These are phyloP conservation scores for Meganola albula DNA, from an alignment of 2,888 invertebrate species.

Conservation along the genomic window DNA sequence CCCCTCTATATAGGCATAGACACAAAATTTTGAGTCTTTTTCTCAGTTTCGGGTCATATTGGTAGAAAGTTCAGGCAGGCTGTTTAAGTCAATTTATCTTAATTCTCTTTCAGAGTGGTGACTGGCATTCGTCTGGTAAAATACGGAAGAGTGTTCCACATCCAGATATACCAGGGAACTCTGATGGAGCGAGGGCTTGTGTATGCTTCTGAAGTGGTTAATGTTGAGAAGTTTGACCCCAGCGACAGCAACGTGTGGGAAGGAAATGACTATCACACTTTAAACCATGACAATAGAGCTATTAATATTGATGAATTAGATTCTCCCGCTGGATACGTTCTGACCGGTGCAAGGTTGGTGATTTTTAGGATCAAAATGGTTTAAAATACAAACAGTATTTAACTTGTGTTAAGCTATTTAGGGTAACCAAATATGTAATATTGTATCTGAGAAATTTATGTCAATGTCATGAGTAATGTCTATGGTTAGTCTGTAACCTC, in stretches of 20 bases:
- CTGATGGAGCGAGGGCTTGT: slow-evolving; percentile 82
- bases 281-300: slow-evolving; percentile 85
- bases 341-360: slow-evolving; percentile 85
- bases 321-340: slow-evolving; percentile 81
- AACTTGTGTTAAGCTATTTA: background rate
- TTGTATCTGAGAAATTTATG: too few species aligned
- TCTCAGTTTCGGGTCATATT: slow-evolving; percentile 3
- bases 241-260: slow-evolving; percentile 50
- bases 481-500: too few species aligned
- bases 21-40: too few species aligned
- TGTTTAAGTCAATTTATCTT: too few species aligned
- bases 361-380: background rate
- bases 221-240: slow-evolving; percentile 82
- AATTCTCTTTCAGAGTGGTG: slow-evolving; percentile 79
- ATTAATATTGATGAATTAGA: slow-evolving; percentile 89
- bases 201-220: slow-evolving; percentile 81
- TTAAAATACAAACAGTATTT: background rate
- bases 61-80: background rate
- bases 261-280: slow-evolving; percentile 85
- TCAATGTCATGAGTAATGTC: too few species aligned
- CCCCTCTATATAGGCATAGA: too few species aligned
- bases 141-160: slow-evolving; percentile 84
- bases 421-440: too few species aligned
- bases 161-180: slow-evolving; percentile 87
- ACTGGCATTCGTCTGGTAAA: slow-evolving; percentile 88